phyloP scores from a whole-genome alignment of 1,140 invertebrate genomes.

The Eubasilissa regina region DNA sequence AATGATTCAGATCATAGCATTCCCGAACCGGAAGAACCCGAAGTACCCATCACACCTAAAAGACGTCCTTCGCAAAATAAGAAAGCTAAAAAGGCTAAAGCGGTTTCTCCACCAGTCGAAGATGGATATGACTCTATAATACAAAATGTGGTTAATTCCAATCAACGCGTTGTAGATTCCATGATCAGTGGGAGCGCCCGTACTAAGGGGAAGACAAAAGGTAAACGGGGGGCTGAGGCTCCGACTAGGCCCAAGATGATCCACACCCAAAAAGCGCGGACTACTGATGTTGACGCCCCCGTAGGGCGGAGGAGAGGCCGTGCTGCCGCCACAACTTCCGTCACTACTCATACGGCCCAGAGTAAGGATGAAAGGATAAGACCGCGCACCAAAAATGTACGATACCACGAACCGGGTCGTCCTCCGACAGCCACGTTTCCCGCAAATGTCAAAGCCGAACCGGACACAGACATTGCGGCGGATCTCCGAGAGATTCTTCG shows the following conservation, averaged over 20 bases:
- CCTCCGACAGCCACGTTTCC: slow-evolving; percentile 69
- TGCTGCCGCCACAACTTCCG: slow-evolving; percentile 61
- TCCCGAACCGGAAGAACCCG: slow-evolving; percentile 66
- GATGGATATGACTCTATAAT: slow-evolving; percentile 59
- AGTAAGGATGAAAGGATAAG: slow-evolving; percentile 70
- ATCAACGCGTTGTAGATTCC: slow-evolving; percentile 65
- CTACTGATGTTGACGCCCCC: slow-evolving; percentile 70
- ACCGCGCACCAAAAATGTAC: slow-evolving; percentile 77
- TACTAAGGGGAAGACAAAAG: slow-evolving; percentile 69
- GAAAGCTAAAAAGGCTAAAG: slow-evolving; percentile 45
- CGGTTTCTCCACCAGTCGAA: slow-evolving; percentile 56
- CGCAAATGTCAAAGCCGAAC: slow-evolving; percentile 66
- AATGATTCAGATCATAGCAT: slow-evolving; percentile 64
- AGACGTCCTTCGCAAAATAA: slow-evolving; percentile 47
- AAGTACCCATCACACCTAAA: slow-evolving; percentile 67
- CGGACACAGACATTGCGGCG: slow-evolving; percentile 63
- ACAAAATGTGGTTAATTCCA: slow-evolving; percentile 64
- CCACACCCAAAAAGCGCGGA: slow-evolving; percentile 78
- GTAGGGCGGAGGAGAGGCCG: slow-evolving; percentile 68
- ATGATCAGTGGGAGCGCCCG: slow-evolving; percentile 66
- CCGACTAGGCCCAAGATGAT: slow-evolving; percentile 80
- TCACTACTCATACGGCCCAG: slow-evolving; percentile 44
- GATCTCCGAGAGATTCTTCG: slow-evolving; percentile 66
- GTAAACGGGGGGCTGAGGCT: slow-evolving; percentile 60
- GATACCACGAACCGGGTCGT: slow-evolving; percentile 74